A percentile compares a stretch with the other conserved stretches of the same genome.
phyloP scores from a whole-genome alignment of 2,113 vertebrate genomes.

The Oreochromis aureus region DNA sequence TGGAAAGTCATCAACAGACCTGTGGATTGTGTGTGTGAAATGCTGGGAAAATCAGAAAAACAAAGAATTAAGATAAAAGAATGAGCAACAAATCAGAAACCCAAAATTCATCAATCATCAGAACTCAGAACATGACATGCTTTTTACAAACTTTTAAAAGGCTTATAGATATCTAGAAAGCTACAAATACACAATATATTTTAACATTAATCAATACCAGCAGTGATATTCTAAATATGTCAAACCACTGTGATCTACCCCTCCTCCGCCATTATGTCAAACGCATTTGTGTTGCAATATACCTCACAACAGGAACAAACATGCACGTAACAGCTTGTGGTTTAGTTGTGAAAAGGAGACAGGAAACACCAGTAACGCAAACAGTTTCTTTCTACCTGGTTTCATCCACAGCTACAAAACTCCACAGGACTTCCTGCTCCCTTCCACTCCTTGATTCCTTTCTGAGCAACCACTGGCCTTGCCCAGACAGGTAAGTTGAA shows the following conservation, averaged over 20 bases:
- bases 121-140: not conserved
- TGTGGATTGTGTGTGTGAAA: not conserved
- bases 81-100: not conserved
- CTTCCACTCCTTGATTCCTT: not conserved
- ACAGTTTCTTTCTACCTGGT: not conserved
- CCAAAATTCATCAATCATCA: not conserved
- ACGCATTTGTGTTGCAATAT: not conserved
- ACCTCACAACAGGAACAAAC: not conserved
- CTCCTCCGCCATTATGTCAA: not conserved
- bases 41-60: not conserved
- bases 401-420: not conserved
- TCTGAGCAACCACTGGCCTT: not conserved
- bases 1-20: not conserved
- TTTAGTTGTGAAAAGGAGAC: not conserved
- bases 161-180: not conserved
- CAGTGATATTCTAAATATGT: not conserved
- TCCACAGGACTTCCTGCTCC: not conserved
- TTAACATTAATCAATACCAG: not conserved
- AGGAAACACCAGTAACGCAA: constrained; percentile 6
- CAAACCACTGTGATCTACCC: not conserved
- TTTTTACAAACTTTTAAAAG: not conserved
- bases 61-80: not conserved
- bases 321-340: not conserved
- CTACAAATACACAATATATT: not conserved
- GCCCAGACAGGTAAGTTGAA: not conserved